Base-by-base conservation (phyloP, 2,888 invertebrate species). In the Norana najaformis region DNA sequence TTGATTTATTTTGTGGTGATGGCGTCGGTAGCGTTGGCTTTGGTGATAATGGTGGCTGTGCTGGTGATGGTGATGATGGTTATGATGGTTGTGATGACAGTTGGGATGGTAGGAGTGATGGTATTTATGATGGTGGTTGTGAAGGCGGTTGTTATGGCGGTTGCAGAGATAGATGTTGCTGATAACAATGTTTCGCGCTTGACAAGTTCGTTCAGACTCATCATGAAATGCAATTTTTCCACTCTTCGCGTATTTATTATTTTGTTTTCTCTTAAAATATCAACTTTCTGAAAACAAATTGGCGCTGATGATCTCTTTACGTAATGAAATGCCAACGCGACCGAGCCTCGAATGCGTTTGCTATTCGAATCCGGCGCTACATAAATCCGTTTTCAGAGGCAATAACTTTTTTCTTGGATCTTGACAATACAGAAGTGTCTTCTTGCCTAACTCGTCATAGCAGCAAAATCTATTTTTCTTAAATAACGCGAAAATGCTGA, bases 221-320 rank as follows among this genome's bases (percentile, higher is more conserved):
- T 69, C 69, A n/a, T n/a, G 69, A 69, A 69, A 69, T n/a, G 30
- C n/a, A 69, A 69, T 69, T 69, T 69, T n/a, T n/a, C n/a, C 69
- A n/a, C 69, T 69, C 69, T 5, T 69, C 69, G 69, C 69, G n/a
- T 69, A 69, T 69, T 69, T 69, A n/a, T 69, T 69, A 69, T 69
- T 69, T n/a, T n/a, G n/a, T 69, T 69, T 69, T 69, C 69, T 69
- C 69, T n/a, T 69, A 69, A 69, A 69, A 69, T 69, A 69, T 69
- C 69, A 69, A 69, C 69, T 69, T 69, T n/a, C 1, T 8, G 69
- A 69, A n/a, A 69, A 69, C 69, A 69, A 13, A 69, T n/a, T 30
- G n/a, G n/a, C 69, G 69, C 69, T n/a, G 69, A 1, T n/a, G n/a
- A 69, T 69, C 69, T 30, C 30, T 69, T 69, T 69, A n/a, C 69